Conservation (phyloP, 2,797 vertebrate species). For the Megalops cyprinoides region DNA sequence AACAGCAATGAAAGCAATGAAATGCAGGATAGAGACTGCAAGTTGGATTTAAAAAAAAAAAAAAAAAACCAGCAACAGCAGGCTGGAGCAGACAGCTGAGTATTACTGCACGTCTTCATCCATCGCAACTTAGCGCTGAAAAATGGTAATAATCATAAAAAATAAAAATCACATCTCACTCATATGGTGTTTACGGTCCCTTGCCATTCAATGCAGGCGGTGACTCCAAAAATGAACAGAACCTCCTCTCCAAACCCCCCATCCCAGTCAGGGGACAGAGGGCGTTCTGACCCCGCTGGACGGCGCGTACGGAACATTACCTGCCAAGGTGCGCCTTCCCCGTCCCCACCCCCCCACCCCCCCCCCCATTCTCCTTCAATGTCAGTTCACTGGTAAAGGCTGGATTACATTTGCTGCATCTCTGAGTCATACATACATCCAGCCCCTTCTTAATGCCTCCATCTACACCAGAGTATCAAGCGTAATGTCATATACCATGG, state of each 20-base stretch:
- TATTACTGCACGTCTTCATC: background rate
- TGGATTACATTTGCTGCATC: background rate
- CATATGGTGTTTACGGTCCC: background rate
- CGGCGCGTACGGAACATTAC: too few species aligned
- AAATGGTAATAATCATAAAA: too few species aligned
- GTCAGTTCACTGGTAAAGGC: background rate
- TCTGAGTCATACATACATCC: background rate
- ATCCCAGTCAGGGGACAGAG: background rate
- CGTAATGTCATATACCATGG: too few species aligned
- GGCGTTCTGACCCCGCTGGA: background rate
- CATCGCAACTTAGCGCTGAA: background rate
- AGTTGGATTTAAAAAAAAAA: too few species aligned
- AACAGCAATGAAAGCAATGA: background rate
- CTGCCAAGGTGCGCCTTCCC: too few species aligned
- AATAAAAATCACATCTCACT: background rate
- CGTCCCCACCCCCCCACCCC: background rate
- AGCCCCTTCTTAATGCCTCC: background rate
- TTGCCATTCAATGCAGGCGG: background rate
- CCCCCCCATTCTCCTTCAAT: background rate
- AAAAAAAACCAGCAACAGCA: background rate
- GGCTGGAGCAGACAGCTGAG: background rate
- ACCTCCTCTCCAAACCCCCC: background rate
- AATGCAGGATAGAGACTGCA: background rate
- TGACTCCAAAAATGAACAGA: too few species aligned
- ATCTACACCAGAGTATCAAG: background rate